Base-by-base conservation (phyloP, 2,113 vertebrate species). In the Pygoscelis adeliae region DNA sequence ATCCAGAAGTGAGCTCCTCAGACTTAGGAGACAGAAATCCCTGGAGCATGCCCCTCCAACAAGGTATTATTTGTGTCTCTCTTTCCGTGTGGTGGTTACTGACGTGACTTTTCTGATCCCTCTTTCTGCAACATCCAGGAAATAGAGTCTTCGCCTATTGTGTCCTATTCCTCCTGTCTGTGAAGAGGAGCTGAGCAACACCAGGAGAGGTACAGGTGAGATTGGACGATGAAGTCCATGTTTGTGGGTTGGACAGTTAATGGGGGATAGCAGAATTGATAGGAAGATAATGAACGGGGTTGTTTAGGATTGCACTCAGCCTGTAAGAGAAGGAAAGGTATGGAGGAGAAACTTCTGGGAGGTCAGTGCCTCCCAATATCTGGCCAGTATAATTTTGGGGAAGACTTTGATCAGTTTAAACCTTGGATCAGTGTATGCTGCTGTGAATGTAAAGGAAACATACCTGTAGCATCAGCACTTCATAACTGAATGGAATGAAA, bases 31-130 rank as follows among this genome's bases (percentile, higher is more conserved):
- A 10, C 0, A 15, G 16, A 23, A 10, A 3, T 5, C 25, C 13
- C 4, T 34, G 8, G 19, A 2, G 42, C 4, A 1, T 29, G n/a
- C 2, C 25, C 0, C 1, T 30, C 0, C 0, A 0, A 1, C 2
- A 3, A 0, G 13, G 0, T 32, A 1, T 2, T 47, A 0, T 0
- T 32, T 21, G 5, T 20, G 18, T 12, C 0, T 82, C 0, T 1
- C 3, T 21, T 12, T 16, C 3, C 0, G 0, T 58, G 19, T 1
- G 0, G 1, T 38, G 6, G 2, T 55, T 46, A 3, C 8, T 34
- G 13, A 2, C 0, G 0, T 2, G 34, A 30, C 4, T 70, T 42
- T 78, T 36, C 7, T 74, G 8, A 3, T 49, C 1, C 3, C 1
- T 81, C 0, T 11, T 63, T 44, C 30, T 50, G 12, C 13, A 15